Conservation (phyloP, 2,797 vertebrate genomes). For the Crotalus adamanteus region DNA sequence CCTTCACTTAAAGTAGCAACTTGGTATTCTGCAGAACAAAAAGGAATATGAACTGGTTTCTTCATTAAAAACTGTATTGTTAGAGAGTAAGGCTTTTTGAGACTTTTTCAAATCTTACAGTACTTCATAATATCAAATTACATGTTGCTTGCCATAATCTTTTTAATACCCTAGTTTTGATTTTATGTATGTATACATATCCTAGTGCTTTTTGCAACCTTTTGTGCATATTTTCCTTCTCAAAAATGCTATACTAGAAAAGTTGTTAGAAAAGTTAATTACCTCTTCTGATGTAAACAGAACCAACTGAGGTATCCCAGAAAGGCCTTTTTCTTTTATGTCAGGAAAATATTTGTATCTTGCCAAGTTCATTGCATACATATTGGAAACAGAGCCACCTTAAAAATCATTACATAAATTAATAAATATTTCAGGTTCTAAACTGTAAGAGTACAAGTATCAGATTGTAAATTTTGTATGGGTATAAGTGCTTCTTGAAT, state of each 20-base stretch:
- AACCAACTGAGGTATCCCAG: constrained; percentile 75
- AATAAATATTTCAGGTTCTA: constrained; percentile 8
- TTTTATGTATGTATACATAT: not conserved
- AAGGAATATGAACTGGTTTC: constrained; percentile 37
- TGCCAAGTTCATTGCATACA: constrained; percentile 86
- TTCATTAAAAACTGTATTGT: constrained; percentile 3
- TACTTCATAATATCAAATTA: not conserved
- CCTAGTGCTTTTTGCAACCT: not conserved
- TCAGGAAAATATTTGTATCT: constrained; percentile 79
- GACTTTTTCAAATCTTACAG: not conserved
- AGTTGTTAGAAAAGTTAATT: constrained; percentile 41
- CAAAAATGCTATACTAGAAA: constrained; percentile 21
- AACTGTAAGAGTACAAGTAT: not conserved
- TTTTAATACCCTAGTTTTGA: not conserved
- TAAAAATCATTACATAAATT: constrained; percentile 2
- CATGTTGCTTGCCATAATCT: not conserved
- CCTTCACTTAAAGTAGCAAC: constrained; percentile 27
- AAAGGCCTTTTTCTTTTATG: constrained; percentile 82
- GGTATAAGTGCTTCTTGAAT: not conserved
- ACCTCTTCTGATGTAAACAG: constrained; percentile 86
- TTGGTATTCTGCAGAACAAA: constrained; percentile 18
- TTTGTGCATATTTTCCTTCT: not conserved
- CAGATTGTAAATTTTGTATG: not conserved
- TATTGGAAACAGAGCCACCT: constrained; percentile 88
- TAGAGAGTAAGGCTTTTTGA: not conserved